Evolutionary conservation across 2,797 vertebrate species (phyloP).

Genomic region (Okamejei kenojei): DNA sequence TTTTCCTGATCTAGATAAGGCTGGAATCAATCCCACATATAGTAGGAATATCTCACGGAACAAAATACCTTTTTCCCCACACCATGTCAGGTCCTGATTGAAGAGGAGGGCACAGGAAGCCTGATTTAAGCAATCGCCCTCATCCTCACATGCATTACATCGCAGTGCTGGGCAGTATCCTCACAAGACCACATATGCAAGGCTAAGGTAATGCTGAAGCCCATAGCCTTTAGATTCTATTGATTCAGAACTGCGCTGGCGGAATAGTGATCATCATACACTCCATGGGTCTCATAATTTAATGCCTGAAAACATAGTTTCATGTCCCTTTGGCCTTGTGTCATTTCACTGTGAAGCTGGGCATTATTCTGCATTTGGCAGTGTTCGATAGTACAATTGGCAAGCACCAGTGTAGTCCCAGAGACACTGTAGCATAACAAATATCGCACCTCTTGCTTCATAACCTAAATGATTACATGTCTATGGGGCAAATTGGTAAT

Average conservation of each 20-base stretch:
- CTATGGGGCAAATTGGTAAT: neutral
- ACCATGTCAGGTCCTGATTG: neutral
- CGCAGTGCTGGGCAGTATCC: no score
- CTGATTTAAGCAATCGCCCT: neutral
- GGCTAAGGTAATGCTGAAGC: neutral
- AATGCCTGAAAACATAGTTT: neutral
- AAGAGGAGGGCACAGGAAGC: neutral
- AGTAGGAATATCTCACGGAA: neutral
- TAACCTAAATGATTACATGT: neutral
- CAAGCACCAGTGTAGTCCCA: neutral
- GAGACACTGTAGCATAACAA: neutral
- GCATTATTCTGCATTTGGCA: neutral
- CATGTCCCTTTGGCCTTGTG: neutral
- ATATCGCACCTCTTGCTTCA: neutral
- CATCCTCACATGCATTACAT: neutral
- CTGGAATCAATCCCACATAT: no score
- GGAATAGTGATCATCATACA: neutral
- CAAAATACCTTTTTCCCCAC: neutral
- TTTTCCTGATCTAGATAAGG: neutral
- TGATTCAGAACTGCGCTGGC: neutral
- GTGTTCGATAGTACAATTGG: neutral
- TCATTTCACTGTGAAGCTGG: no score
- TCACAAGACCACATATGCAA: neutral
- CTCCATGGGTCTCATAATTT: neutral
- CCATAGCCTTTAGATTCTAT: neutral